A percentile compares a stretch with the other conserved stretches of the same genome.
phyloP scores from a whole-genome alignment of 1,140 invertebrate genomes.

The Octopus sinensis region DNA sequence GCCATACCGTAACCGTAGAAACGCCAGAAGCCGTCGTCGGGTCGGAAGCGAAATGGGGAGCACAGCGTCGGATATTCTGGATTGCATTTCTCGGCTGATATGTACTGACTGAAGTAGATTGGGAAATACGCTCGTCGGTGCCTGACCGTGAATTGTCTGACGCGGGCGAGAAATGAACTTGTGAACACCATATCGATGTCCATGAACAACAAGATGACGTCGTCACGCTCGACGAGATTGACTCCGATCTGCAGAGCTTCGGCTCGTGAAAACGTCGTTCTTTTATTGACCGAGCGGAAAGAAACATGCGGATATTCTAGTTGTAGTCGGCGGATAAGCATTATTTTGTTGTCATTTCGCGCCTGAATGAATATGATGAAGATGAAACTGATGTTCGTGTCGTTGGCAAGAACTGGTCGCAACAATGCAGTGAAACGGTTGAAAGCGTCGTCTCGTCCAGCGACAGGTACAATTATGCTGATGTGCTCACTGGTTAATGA shows the following conservation, averaged over 20 bases:
- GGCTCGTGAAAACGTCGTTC: not conserved
- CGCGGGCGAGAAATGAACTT: not conserved
- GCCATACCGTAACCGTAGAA: not conserved
- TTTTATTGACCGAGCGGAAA: not conserved
- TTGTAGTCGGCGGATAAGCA: not conserved
- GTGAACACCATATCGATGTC: not conserved
- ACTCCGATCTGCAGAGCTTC: not conserved
- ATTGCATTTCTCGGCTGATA: not conserved
- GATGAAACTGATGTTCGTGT: not conserved
- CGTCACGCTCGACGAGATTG: not conserved
- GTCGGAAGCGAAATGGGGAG: not conserved
- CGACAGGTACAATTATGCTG: not conserved
- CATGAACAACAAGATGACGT: not conserved
- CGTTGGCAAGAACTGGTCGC: not conserved
- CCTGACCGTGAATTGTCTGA: not conserved
- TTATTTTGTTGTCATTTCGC: not conserved
- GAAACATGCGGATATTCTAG: not conserved
- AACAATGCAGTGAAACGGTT: not conserved
- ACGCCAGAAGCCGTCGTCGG: not conserved
- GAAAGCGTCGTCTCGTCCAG: not conserved
- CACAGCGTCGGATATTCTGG: not conserved
- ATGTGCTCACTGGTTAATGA: not conserved
- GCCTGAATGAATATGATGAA: not conserved
- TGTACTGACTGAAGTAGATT: not conserved
- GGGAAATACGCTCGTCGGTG: not conserved